phyloP scores from a whole-genome alignment of 2,797 vertebrate species.

The Staurois parvus region DNA sequence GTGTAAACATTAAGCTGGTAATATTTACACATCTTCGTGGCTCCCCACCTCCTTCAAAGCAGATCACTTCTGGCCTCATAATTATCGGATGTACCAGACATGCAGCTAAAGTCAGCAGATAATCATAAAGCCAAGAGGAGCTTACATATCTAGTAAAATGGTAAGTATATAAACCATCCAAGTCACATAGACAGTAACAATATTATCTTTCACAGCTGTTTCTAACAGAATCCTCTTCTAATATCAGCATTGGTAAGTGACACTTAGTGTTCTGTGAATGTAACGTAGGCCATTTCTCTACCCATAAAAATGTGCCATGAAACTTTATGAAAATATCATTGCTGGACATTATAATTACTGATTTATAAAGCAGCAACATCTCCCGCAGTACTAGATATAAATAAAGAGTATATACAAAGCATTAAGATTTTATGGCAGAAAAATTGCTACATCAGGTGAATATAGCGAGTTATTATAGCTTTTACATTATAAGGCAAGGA shows the following conservation, averaged over 20 bases:
- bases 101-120: no score
- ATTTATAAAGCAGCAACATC: slow-evolving; percentile 1
- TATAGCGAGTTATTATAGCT: neutral
- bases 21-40: no score
- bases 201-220: neutral
- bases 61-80: no score
- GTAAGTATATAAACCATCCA: no score
- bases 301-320: neutral
- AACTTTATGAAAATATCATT: slow-evolving; percentile 3
- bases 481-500: neutral
- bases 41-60: no score
- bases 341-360: neutral
- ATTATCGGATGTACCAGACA: no score
- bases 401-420: neutral
- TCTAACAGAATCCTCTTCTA: neutral
- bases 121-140: no score
- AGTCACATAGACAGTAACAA: neutral
- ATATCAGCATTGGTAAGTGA: neutral
- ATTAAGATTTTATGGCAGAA: slow-evolving; percentile 1
- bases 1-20: no score
- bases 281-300: neutral
- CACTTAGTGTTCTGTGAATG: neutral
- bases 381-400: neutral
- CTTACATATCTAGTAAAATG: no score
- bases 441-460: slow-evolving; percentile 2